phyloP scores from a whole-genome alignment of 2,797 vertebrate genomes.

The Silurus lanzhouensis region DNA sequence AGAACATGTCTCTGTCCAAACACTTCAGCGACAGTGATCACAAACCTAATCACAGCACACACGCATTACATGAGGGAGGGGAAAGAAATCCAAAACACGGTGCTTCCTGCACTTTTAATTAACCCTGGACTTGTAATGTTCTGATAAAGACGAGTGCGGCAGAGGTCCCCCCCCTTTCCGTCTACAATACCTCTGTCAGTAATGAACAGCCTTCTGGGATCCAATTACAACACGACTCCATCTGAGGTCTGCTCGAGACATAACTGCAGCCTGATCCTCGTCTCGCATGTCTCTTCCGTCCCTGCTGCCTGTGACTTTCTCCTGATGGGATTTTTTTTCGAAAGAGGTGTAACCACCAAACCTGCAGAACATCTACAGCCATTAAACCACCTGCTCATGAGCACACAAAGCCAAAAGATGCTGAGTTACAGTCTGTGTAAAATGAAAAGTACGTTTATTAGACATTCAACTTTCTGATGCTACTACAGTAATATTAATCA shows the following conservation, averaged over 20 bases:
- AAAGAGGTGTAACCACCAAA: constrained; percentile 13
- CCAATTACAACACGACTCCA: constrained; percentile 81
- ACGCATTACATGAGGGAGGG: constrained; percentile 72
- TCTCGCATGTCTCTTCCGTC: constrained; percentile 36
- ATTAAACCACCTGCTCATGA: constrained; percentile 27
- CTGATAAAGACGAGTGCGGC: constrained; percentile 68
- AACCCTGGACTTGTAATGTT: constrained; percentile 73
- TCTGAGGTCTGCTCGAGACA: constrained; percentile 76
- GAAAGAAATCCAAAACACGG: constrained; percentile 53
- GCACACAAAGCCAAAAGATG: background rate
- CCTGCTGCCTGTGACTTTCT: constrained; percentile 72
- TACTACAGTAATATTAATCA: no score
- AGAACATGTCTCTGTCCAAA: constrained; percentile 9
- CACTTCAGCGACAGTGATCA: constrained; percentile 61
- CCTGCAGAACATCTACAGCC: background rate
- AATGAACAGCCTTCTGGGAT: constrained; percentile 83
- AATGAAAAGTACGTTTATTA: background rate
- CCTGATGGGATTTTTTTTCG: constrained; percentile 75
- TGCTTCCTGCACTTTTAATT: constrained; percentile 80
- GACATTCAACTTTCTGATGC: background rate
- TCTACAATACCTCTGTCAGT: constrained; percentile 67
- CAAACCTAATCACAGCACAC: constrained; percentile 75
- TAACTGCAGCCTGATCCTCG: constrained; percentile 68
- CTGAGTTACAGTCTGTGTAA: background rate
- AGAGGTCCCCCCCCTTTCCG: constrained; percentile 10